Conservation (phyloP, 1,140 invertebrate species). For the Thaumetopoea pityocampa region DNA sequence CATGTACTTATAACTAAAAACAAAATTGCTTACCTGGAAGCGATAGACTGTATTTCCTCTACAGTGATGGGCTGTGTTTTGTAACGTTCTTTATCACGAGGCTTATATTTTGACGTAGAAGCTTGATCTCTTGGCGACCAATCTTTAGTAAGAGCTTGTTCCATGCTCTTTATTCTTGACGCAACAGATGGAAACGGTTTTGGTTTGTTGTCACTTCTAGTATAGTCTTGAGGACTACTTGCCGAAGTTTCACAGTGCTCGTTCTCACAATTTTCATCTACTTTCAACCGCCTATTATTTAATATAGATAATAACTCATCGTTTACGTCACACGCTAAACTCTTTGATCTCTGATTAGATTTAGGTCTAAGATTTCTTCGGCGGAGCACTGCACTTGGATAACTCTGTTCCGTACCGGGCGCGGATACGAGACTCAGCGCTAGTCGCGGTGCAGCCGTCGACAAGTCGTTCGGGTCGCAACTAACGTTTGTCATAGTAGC, state of each 20-base stretch:
- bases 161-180: slow-evolving; percentile 72
- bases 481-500: slow-evolving; percentile 58
- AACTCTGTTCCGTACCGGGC: slow-evolving; percentile 48
- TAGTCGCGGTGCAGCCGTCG: slow-evolving; percentile 59
- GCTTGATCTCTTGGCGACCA: slow-evolving; percentile 41
- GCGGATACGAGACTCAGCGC: slow-evolving; percentile 46
- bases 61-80: slow-evolving; percentile 82
- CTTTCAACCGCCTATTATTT: slow-evolving; percentile 62
- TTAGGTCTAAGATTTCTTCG: slow-evolving; percentile 69
- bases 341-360: slow-evolving; percentile 64
- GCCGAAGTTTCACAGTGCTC: slow-evolving; percentile 37
- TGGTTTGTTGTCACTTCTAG: slow-evolving; percentile 26
- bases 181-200: slow-evolving; percentile 70
- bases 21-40: slow-evolving; percentile 70
- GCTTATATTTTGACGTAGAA: slow-evolving; percentile 59
- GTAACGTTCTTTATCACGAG: slow-evolving; percentile 76
- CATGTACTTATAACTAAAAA: no score
- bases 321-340: slow-evolving; percentile 66
- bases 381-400: slow-evolving; percentile 62
- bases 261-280: slow-evolving; percentile 65
- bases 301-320: slow-evolving; percentile 68
- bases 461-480: slow-evolving; percentile 59
- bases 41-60: slow-evolving; percentile 77
- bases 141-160: slow-evolving; percentile 64
- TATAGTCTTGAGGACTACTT: slow-evolving; percentile 25